These are phyloP conservation scores for Xestia rhomboidea DNA, from an alignment of 2,888 invertebrate genomes.

Conservation along the genomic window DNA sequence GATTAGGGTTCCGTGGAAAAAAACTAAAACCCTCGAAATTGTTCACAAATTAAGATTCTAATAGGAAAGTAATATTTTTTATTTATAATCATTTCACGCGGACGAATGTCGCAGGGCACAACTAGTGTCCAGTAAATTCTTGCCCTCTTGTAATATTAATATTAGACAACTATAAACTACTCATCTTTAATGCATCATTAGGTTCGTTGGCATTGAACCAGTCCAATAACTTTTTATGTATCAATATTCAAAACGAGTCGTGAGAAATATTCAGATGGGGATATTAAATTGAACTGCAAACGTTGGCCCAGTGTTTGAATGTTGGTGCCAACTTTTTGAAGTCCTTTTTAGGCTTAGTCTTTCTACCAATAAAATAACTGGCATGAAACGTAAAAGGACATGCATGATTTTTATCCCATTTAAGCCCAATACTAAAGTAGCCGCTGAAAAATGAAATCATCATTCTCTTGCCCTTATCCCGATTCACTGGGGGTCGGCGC, in stretches of 20 bases:
- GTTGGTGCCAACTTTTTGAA: slow-evolving; percentile 14
- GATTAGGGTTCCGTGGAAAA: no score
- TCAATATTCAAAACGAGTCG: slow-evolving; percentile 49
- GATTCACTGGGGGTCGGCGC: no score
- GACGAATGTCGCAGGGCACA: no score
- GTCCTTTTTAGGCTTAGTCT: background rate
- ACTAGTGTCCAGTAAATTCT: background rate
- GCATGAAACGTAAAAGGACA: background rate
- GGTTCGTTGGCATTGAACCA: slow-evolving; percentile 27
- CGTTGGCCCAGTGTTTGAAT: background rate
- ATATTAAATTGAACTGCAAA: slow-evolving; percentile 30
- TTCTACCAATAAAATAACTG: background rate
- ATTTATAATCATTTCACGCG: no score
- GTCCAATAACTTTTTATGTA: slow-evolving; percentile 38
- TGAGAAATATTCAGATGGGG: slow-evolving; percentile 25
- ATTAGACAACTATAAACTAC: background rate
- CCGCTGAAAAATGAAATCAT: no score
- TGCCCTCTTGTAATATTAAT: background rate
- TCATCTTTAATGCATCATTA: slow-evolving; percentile 38
- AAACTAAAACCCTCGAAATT: no score
- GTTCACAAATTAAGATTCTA: no score
- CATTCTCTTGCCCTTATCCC: no score
- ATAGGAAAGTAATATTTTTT: no score
- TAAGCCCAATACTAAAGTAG: no score
- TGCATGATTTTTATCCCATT: background rate